These are phyloP conservation scores for Pseudomyrmex gracilis DNA, from an alignment of 1,140 invertebrate genomes.

Conservation along the genomic window DNA sequence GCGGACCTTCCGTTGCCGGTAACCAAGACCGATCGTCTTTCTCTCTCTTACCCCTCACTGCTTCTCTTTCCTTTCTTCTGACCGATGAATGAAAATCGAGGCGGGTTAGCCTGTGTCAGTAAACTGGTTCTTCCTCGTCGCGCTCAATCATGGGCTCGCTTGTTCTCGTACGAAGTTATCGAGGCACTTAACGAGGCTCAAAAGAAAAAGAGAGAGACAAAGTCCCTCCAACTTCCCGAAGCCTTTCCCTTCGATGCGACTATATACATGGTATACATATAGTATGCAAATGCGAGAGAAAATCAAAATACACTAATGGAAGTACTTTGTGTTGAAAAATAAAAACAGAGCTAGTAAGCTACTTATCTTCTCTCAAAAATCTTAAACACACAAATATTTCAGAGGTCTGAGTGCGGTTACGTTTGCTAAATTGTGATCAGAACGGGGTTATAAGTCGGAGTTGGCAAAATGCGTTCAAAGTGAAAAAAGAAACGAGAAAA, in stretches of 20 bases:
- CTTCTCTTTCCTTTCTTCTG: slow-evolving; percentile 8
- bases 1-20: slow-evolving; percentile 52
- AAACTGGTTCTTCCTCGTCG: slow-evolving; percentile 57
- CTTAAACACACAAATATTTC: no score
- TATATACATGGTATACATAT: background rate
- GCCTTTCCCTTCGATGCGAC: background rate
- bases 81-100: slow-evolving; percentile 59
- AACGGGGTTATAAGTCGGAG: no score
- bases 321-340: background rate
- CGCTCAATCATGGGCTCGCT: slow-evolving; percentile 51
- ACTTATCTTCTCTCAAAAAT: background rate
- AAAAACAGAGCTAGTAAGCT: background rate
- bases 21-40: slow-evolving; percentile 55
- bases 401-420: no score
- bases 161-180: slow-evolving; percentile 55
- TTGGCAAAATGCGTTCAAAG: background rate
- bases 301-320: background rate
- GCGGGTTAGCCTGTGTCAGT: slow-evolving; percentile 50
- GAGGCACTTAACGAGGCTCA: slow-evolving; percentile 55
- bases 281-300: background rate
- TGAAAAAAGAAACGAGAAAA: background rate
- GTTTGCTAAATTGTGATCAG: no score
- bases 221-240: background rate
- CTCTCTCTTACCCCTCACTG: background rate
- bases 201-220: slow-evolving; percentile 17